Conservation (phyloP, 2,113 vertebrate genomes). For the Xenopus laevis region DNA sequence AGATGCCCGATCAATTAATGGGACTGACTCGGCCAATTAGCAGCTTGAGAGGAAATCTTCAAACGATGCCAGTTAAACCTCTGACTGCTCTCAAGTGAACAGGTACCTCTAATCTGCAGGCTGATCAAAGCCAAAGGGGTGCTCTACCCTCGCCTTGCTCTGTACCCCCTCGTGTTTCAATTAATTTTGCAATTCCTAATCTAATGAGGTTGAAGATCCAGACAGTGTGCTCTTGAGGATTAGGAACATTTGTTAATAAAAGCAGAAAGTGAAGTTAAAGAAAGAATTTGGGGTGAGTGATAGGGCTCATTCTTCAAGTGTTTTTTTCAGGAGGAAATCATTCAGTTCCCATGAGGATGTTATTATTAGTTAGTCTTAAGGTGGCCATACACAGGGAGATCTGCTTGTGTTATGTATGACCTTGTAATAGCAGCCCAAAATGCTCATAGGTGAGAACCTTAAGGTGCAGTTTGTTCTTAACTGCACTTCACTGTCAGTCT, state of each 20-base stretch:
- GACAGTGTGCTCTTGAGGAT: not conserved
- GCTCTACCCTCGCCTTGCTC: not conserved
- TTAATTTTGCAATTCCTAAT: constrained; percentile 17
- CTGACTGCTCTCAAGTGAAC: constrained; percentile 7
- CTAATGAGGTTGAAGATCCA: constrained; percentile 19
- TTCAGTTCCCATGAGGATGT: no score
- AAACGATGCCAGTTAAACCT: constrained; percentile 15
- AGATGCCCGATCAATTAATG: constrained; percentile 29
- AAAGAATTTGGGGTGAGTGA: no score
- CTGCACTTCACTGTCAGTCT: no score
- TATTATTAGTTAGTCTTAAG: no score
- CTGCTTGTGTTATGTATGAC: no score
- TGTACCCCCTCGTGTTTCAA: constrained; percentile 21
- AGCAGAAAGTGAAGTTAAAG: no score
- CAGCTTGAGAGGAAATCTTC: constrained; percentile 34
- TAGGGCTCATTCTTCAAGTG: no score
- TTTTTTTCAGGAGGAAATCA: no score
- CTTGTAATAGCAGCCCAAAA: no score
- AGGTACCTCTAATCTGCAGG: constrained; percentile 24
- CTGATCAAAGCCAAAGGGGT: constrained; percentile 12
- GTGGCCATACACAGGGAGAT: no score
- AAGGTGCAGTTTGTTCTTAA: no score
- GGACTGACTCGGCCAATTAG: constrained; percentile 27
- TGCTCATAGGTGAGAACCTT: no score
- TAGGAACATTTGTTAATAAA: not conserved